Base-by-base conservation (phyloP, 2,888 invertebrate genomes). In the Carcina quercana region DNA sequence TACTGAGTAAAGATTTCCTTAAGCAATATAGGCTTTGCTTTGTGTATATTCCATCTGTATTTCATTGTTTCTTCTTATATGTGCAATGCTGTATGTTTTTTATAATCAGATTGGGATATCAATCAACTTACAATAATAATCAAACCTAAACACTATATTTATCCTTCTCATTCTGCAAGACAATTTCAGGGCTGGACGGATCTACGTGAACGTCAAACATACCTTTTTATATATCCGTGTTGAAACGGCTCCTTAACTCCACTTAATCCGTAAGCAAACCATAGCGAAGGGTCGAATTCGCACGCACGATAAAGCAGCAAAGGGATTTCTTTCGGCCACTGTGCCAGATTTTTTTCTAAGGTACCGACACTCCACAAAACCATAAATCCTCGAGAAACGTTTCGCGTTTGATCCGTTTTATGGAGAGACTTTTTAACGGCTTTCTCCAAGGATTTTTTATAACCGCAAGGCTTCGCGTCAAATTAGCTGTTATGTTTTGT, bases 271-370 rank as follows among this genome's bases (percentile, higher is more conserved):
- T 44, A 51, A 58, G 57, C 59, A 65, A 59, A 62, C 58, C 57
- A 58, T 58, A 41, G 53, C 45, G 42, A 46, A 50, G 59, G 59
- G 58, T 58, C 53, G 61, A 69, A 65, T 69, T 68, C 57, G 69
- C 67, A 63, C 61, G 61, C 66, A 24, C 32, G 67, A 69, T 67
- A 69, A 69, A 64, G 60, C 54, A 54, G 53, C 51, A 57, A 61
- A 63, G 56, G 59, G 62, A 62, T 60, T 57, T 62, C 58, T 46
- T 52, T 47, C 53, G 50, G 52, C 45, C 49, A 47, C 49, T 45
- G 53, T 50, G 43, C 45, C 42, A 45, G 45, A 43, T 47, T 45
- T 37, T 43, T 30, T n/a, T 21, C 19, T 34, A 30, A 30, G 32
- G 38, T 34, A 25, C 28, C 31, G 31, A 28, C 44, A 41, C 53